Evolutionary conservation across 35 echinoderm and acorn worm species (phyloP), one percentile per base, ranked within the genome.

Genomic region (Heliocidaris tuberculata): DNA sequence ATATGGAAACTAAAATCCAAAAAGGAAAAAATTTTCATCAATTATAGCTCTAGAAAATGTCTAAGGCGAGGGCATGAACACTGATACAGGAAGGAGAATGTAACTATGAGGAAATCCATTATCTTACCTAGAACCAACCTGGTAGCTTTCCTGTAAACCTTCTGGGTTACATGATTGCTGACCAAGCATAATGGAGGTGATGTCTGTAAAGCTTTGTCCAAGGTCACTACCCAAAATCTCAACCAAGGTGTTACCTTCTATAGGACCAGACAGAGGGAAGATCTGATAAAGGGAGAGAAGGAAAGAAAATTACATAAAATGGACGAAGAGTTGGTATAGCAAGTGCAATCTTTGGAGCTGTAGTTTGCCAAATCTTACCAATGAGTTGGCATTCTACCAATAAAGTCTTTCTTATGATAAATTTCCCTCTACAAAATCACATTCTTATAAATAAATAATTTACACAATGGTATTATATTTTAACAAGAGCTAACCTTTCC

Each of bases 161-260:
- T 31, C 48, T 11, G 86, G 49, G 32, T 95, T 32, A 94, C 96
- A 97, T 13, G 52, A 13, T 30, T 86, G 50, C 31, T 49, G 60
- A 88, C 61, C 91, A 61, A 97, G 61, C 85, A 49, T 94, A 19
- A 97, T 94, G 19, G 94, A 94, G 11, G 7, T 30, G n/a, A 97
- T 94, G 32, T 95, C 96, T 42, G 50, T 6, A 50, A 95, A 95
- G 17, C 0, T 27, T 90, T 32, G 48, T 7, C 96, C 96, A 31
- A 97, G 60, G 88, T 97, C 95, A 85, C 92, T 97, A 19, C 96
- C 94, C 9, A 48, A 88, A 47, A 97, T 87, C 48, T 85, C 70
- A 7, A 96, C 50, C 70, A 95, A 21, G 49, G 96, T 96, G 50
- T 95, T 95, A n/a, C 96, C 96, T 95, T 96, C 96, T 24, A 93